Conservation (phyloP, 2,797 vertebrate species). For the Hydrocynus forskahlii region DNA sequence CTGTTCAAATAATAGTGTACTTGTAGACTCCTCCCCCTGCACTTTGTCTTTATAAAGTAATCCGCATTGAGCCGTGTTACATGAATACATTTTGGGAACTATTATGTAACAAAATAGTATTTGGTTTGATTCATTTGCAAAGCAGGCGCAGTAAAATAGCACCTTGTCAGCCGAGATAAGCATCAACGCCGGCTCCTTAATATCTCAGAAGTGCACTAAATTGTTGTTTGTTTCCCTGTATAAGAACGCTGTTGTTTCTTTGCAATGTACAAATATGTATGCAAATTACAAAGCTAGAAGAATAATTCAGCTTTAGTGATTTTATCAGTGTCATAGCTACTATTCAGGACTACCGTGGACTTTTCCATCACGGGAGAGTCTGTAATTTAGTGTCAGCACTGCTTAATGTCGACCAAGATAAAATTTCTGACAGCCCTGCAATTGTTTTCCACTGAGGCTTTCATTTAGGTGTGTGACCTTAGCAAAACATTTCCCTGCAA, state of each 20-base stretch:
- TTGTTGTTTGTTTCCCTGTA: conserved; percentile 48
- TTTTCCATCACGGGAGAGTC: conserved; percentile 20
- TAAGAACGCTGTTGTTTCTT: conserved; percentile 37
- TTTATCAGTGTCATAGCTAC: conserved; percentile 20
- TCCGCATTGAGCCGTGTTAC: background rate
- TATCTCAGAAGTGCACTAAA: conserved; percentile 40
- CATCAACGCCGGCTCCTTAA: conserved; percentile 34
- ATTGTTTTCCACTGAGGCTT: conserved; percentile 27
- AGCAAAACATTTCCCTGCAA: conserved; percentile 15
- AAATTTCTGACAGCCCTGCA: conserved; percentile 43
- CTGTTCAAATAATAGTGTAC: background rate
- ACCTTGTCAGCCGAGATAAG: conserved; percentile 54
- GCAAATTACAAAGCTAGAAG: conserved; percentile 37
- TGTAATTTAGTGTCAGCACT: conserved; percentile 26
- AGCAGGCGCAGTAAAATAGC: conserved; percentile 50
- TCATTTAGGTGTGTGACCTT: conserved; percentile 11
- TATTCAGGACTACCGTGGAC: conserved; percentile 14
- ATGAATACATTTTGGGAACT: conserved; percentile 30
- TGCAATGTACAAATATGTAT: conserved; percentile 42
- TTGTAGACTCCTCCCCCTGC: background rate
- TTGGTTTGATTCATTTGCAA: conserved; percentile 50
- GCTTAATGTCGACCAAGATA: conserved; percentile 13
- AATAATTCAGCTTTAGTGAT: conserved; percentile 37
- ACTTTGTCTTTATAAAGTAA: conserved; percentile 6
- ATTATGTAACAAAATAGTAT: conserved; percentile 35